Percentiles rank a stretch among this genome's conserved stretches.
These are phyloP conservation scores for Drosophila fuyamai DNA, from an alignment of 1,140 invertebrate genomes.

Conservation along the genomic window DNA sequence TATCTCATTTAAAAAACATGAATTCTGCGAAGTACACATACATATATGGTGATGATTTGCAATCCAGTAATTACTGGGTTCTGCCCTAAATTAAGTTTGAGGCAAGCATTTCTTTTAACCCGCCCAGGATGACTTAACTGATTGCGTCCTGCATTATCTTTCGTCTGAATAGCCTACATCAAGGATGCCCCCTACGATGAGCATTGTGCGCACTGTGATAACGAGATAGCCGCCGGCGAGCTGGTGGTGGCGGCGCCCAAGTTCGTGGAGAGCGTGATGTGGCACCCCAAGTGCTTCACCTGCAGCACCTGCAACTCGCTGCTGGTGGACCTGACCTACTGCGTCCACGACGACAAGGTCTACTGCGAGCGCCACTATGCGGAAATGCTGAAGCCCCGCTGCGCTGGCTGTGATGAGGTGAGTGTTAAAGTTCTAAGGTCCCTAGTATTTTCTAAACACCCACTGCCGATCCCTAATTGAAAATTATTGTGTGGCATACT, in stretches of 20 bases:
- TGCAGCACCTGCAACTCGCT: slow-evolving; percentile 94
- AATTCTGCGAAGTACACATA: too few relatives aligned
- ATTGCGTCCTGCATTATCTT: slow-evolving; percentile 14
- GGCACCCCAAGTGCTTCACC: slow-evolving; percentile 95
- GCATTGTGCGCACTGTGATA: slow-evolving; percentile 86
- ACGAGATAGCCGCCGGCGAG: slow-evolving; percentile 85
- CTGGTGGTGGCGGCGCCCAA: slow-evolving; percentile 86
- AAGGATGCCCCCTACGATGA: slow-evolving; percentile 81
- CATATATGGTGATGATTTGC: too few relatives aligned
- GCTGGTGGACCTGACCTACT: slow-evolving; percentile 96
- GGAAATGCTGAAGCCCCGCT: slow-evolving; percentile 95
- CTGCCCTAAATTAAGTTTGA: background rate
- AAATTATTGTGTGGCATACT: slow-evolving; percentile 64
- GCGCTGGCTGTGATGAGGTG: slow-evolving; percentile 97
- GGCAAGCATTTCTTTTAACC: background rate
- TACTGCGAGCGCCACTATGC: slow-evolving; percentile 98
- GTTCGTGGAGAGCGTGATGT: slow-evolving; percentile 87
- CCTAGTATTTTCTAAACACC: background rate
- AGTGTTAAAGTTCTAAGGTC: slow-evolving; percentile 80
- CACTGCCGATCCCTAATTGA: slow-evolving; percentile 48
- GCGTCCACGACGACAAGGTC: slow-evolving; percentile 92
- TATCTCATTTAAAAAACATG: too few relatives aligned
- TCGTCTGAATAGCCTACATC: slow-evolving; percentile 65
- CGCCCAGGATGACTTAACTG: slow-evolving; percentile 1
- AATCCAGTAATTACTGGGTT: too few relatives aligned